Base-by-base conservation (phyloP, 2,888 invertebrate genomes). In the Folsomia manolachei region DNA sequence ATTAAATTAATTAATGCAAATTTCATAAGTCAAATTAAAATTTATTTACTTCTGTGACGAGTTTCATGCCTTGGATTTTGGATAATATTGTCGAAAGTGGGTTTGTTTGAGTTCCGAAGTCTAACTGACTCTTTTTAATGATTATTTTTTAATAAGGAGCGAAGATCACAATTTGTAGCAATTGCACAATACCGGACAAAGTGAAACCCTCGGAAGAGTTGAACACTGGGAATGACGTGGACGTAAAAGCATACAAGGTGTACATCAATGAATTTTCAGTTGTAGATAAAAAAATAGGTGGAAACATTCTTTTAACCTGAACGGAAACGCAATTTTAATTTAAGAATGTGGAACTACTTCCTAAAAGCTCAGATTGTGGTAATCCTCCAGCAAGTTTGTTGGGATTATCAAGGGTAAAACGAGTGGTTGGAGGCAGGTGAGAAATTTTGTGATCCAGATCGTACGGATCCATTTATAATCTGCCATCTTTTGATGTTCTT, bases 361-460 rank as follows among this genome's bases (percentile, higher is more conserved):
- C 76, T 0, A 67, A 68, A 56, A 70, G 61, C 26, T 70, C 76
- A 2, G 56, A 74, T 53, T 76, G 76, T 64, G 76, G 76, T 2
- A 25, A 51, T 23, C 51, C 68, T 4, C n/a, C 63, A 19, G 9
- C 7, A n/a, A 23, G 39, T 21, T 51, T 66, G 52, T 24, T 14
- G 18, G 26, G 23, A 7, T n/a, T 56, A 14, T 18, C 24, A 11
- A 52, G 77, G 21, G 71, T 71, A 1, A 77, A 75, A 52, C 67
- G 77, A n/a, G 70, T 77, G 18, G 73, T 75, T 18, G 77, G 77
- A n/a, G 77, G 77, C 24, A 53, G 64, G 23, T n/a, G n/a, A n/a
- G 1, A 25, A 53, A 14, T 52, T 52, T 19, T 51, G 39, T 27
- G 64, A 39, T 23, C 27, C 14, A 27, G 1, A n/a, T 21, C 2